Base-by-base conservation (phyloP, 2,113 vertebrate genomes). In the Ictidomys tridecemlineatus region DNA sequence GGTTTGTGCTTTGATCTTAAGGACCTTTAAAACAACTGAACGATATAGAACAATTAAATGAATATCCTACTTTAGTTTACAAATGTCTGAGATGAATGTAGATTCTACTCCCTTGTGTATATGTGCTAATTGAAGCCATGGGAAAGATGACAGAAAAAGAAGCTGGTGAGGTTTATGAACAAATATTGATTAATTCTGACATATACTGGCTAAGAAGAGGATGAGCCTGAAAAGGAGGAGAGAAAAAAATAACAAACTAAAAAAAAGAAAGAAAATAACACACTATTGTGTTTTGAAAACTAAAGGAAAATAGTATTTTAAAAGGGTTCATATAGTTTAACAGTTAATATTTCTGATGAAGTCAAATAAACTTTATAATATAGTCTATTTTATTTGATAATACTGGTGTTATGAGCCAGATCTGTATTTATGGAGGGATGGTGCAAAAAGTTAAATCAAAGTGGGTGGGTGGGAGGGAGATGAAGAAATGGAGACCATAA, bases 181-280 rank as follows among this genome's bases (percentile, higher is more conserved):
- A 94, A 92, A 82, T 28, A 2, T 22, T 89, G 74, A 85, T 80
- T 82, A 90, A 73, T 42, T 96, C 69, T 83, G 85, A 77, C 74
- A 89, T 67, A 58, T 45, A 76, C 51, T 65, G 63, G 1, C 20
- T 92, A 13, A 24, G n/a, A 65, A 9, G 32, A 87, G 39, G 9
- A 89, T 92, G 32, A 77, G 24, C 26, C 65, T 93, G 17, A 17
- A 58, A 85, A 79, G n/a, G 56, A 91, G 8, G 16, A 93, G 24
- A 87, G 4, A 95, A 77, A 14, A 80, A 95, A 77, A 51, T 73
- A 72, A 42, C 5, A 56, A 74, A 89, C 56, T 73, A 77, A 45
- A 45, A 45, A 45, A 45, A 45, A 45, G 7, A 95, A 77, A 14
- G 45, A 80, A 95, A 77, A 51, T 73, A 72, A 42, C 5, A 56